phyloP scores from a whole-genome alignment of 2,888 invertebrate genomes.

The Neoitamus cyanurus region DNA sequence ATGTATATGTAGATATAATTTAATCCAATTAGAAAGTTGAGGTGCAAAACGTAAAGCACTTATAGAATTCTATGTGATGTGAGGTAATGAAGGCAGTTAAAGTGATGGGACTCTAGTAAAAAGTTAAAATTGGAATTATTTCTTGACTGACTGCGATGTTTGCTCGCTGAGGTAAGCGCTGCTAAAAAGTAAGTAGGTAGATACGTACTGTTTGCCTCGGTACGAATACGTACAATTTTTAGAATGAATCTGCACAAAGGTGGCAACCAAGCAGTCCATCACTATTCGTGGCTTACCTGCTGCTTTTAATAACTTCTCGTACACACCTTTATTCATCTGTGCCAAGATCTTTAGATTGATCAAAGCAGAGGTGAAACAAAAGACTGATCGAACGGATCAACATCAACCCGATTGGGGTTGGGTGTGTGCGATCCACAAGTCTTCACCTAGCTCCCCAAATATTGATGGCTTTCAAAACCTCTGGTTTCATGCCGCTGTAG shows the following conservation, averaged over 20 bases:
- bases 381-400: neutral
- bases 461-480: neutral
- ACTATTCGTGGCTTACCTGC: neutral
- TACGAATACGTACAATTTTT: neutral
- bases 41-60: too few relatives aligned
- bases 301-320: neutral
- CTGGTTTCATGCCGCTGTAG: neutral
- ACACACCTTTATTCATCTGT: slow-evolving; percentile 6
- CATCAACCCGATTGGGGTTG: neutral
- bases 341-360: slow-evolving; percentile 1
- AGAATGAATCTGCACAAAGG: neutral
- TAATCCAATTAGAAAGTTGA: too few relatives aligned
- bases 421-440: neutral
- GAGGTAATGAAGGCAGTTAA: too few relatives aligned
- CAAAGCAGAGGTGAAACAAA: neutral
- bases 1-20: too few relatives aligned
- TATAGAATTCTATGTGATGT: too few relatives aligned
- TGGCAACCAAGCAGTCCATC: neutral
- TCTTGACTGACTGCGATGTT: too few relatives aligned
- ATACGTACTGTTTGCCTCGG: too few relatives aligned
- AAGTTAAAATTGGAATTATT: too few relatives aligned
- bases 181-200: too few relatives aligned
- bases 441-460: neutral
- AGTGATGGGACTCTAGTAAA: too few relatives aligned
- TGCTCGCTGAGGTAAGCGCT: too few relatives aligned